Evolutionary conservation across 2,888 invertebrate genomes (phyloP).

Genomic region (Leptinotarsa peninsularis): DNA sequence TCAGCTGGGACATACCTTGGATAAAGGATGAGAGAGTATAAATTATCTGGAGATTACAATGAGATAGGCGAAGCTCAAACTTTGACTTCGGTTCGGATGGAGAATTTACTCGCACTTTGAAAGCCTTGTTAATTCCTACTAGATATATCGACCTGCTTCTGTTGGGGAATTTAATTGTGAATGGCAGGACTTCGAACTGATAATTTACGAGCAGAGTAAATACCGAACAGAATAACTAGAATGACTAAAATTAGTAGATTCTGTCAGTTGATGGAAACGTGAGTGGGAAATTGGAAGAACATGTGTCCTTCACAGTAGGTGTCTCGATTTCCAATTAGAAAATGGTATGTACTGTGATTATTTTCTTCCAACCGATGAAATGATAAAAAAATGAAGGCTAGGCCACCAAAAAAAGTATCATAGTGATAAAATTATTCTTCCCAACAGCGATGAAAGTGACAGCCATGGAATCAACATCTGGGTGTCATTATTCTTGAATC

Average conservation of each 20-base stretch:
- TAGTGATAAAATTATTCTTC: too few relatives aligned
- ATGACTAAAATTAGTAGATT: neutral
- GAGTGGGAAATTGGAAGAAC: neutral
- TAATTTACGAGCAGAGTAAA: neutral
- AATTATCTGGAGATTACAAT: slow-evolving; percentile 15
- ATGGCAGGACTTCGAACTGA: neutral
- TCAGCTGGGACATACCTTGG: slow-evolving; percentile 3
- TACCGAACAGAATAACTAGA: neutral
- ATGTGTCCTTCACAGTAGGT: too few relatives aligned
- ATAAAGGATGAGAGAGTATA: slow-evolving; percentile 13
- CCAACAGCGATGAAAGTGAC: too few relatives aligned
- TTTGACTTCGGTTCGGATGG: neutral
- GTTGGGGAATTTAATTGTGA: neutral
- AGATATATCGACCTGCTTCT: neutral
- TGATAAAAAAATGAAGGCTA: too few relatives aligned
- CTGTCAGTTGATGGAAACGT: neutral
- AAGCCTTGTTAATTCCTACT: neutral
- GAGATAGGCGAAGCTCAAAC: slow-evolving; percentile 4
- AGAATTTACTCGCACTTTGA: neutral
- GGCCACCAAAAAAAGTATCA: too few relatives aligned
- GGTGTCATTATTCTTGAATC: too few relatives aligned
- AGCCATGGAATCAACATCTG: too few relatives aligned
- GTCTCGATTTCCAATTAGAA: too few relatives aligned
- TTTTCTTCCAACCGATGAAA: too few relatives aligned
- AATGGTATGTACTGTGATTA: too few relatives aligned